Evolutionary conservation across 1,140 invertebrate genomes (phyloP).

Genomic region (Drosophila ogumai): DNA sequence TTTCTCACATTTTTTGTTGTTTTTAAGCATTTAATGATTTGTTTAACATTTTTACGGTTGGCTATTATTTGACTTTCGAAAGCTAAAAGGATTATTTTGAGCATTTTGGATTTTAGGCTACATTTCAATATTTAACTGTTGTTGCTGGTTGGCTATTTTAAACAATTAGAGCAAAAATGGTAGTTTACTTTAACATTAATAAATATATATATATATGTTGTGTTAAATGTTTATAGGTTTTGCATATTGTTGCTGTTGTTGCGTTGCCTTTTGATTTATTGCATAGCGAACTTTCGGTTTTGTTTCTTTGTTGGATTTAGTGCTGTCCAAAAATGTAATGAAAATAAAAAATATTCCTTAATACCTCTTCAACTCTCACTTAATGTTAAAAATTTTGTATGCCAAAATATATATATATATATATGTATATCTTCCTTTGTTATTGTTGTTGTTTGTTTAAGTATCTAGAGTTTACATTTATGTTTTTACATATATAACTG

Average conservation of each 20-base stretch:
- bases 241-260: conserved; percentile 60
- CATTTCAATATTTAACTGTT: conserved; percentile 63
- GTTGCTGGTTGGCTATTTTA: conserved; percentile 57
- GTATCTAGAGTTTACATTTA: conserved; percentile 61
- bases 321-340: conserved; percentile 53
- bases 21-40: conserved; percentile 63
- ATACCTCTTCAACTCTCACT: conserved; percentile 26
- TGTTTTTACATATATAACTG: conserved; percentile 41
- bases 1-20: neutral
- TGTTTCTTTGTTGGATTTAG: conserved; percentile 45
- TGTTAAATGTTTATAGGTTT: conserved; percentile 36
- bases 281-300: conserved; percentile 55
- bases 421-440: conserved; percentile 44
- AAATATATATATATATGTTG: conserved; percentile 47
- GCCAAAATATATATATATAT: conserved; percentile 76
- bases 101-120: conserved; percentile 66
- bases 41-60: conserved; percentile 75
- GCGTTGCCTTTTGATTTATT: conserved; percentile 56
- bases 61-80: conserved; percentile 78
- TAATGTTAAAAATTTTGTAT: conserved; percentile 79
- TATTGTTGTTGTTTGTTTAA: conserved; percentile 38
- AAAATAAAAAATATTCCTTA: conserved; percentile 37
- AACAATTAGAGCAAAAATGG: conserved; percentile 58
- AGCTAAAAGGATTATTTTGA: conserved; percentile 76
- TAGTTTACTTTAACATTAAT: conserved; percentile 58